Base-by-base conservation (phyloP, 2,888 invertebrate genomes). In the Cataglyphis rosenhaueri region DNA sequence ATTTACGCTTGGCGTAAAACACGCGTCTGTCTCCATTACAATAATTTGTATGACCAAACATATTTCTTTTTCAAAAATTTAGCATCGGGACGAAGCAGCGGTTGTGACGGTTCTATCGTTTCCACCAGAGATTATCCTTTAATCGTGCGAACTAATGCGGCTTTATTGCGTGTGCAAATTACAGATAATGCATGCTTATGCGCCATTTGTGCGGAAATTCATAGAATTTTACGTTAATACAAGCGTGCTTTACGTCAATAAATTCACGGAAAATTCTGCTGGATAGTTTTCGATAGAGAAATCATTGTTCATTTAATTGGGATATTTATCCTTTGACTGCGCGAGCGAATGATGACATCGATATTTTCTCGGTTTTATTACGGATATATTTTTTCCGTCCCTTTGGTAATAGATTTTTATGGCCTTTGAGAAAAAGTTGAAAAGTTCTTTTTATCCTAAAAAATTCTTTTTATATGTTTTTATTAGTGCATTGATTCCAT, bases 121-220 rank as follows among this genome's bases (percentile, higher is more conserved):
- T 38, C 15, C 12, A 38, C 12, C 66, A 38, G 41, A 29, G 41
- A 82, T 85, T 82, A 84, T 74, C 61, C 64, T 12, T 59, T 66
- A 66, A 62, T 85, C 57, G 66, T 25, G 18, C n/a, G 32, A 48
- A 71, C 10, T 15, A 64, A 48, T 59, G 55, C 32, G 52, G 55
- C 25, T 78, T 84, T 84, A 84, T 73, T 52, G 66, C 62, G 57
- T 21, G n/a, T 68, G 83, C 70, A 83, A 71, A 85, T 85, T 85
- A 78, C 62, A 41, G 66, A 83, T 85, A 85, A 85, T 78, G 66
- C 55, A 83, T 48, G 44, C 62, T 25, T 25, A 32, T 61, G 38
- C 44, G 52, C 12, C 35, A 48, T 65, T 62, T n/a, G 3, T 21
- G 21, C 21, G 21, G 18, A 29, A 57, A 70, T 59, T 71, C 10